Conservation (phyloP, 2,113 vertebrate genomes). For the Himantopus leucocephalus region DNA sequence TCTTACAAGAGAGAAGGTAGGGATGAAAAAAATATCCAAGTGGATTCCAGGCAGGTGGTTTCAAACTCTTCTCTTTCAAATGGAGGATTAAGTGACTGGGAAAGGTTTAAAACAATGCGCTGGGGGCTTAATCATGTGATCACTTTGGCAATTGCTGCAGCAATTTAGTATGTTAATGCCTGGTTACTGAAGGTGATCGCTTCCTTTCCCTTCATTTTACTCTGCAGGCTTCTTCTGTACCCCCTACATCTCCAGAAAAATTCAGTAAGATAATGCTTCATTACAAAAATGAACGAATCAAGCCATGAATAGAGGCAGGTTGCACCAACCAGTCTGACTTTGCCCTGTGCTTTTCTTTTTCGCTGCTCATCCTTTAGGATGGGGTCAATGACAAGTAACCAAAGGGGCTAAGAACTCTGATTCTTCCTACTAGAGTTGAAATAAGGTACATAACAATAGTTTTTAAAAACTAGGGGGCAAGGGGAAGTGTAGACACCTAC, state of each 20-base stretch:
- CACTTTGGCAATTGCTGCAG: not conserved
- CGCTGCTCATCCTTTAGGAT: not conserved
- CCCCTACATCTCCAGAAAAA: not conserved
- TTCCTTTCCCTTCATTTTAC: not conserved
- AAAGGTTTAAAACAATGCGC: not conserved
- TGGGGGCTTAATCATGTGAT: not conserved
- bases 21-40: not conserved
- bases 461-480: not conserved
- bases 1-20: not conserved
- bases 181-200: not conserved
- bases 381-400: not conserved
- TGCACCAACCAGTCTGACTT: not conserved
- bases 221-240: not conserved
- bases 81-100: not conserved
- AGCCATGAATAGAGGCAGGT: not conserved
- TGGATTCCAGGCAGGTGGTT: not conserved
- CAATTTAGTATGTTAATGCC: not conserved
- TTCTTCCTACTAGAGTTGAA: not conserved
- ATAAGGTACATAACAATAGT: not conserved
- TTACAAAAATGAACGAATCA: not conserved
- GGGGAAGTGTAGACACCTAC: not conserved
- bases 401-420: not conserved
- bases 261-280: not conserved
- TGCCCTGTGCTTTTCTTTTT: not conserved
- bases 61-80: not conserved